Base-by-base conservation (phyloP, 2,888 invertebrate genomes). In the Nomada ruficornis region DNA sequence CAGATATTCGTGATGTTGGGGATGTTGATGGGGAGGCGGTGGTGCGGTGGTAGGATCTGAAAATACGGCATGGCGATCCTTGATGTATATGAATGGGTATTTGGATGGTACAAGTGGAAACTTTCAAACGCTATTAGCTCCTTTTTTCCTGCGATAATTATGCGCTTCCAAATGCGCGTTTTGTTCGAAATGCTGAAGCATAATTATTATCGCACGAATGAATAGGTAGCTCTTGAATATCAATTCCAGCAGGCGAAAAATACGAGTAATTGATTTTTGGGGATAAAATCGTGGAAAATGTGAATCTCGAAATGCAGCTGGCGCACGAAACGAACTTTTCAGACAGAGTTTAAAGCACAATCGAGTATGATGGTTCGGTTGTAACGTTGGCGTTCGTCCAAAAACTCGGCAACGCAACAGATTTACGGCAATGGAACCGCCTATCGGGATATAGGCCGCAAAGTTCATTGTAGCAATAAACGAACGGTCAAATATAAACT, bases 351-450 rank as follows among this genome's bases (percentile, higher is more conserved):
- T 54, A 44, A 55, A 52, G 62, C 29, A 47, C 44, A 18, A 64
- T 70, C 23, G 77, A 71, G 70, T 70, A 42, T 42, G 59, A 52
- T 10, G n/a, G 44, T 64, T 70, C 29, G 69, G 44, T 47, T 15
- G 57, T 47, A 52, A 63, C 15, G 64, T 59, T 80, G 70, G 77
- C 77, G 36, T 36, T 29, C n/a, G 29, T 44, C 77, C 69, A 79
- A 69, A 64, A 44, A 44, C 62, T 55, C 47, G 54, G 5, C 15
- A 65, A 62, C 65, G 70, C 73, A 65, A 73, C 77, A 62, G 65
- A 57, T 67, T 59, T 50, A 54, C 23, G 67, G 36, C 62, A 55
- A 67, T 73, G 60, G 52, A 55, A 64, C 18, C 62, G 54, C 26
- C 70, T 23, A 63, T 20, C 18, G 55, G 44, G 55, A 64, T 47